Base-by-base conservation (phyloP, 2,113 vertebrate species). In the Muscicapa adusta region DNA sequence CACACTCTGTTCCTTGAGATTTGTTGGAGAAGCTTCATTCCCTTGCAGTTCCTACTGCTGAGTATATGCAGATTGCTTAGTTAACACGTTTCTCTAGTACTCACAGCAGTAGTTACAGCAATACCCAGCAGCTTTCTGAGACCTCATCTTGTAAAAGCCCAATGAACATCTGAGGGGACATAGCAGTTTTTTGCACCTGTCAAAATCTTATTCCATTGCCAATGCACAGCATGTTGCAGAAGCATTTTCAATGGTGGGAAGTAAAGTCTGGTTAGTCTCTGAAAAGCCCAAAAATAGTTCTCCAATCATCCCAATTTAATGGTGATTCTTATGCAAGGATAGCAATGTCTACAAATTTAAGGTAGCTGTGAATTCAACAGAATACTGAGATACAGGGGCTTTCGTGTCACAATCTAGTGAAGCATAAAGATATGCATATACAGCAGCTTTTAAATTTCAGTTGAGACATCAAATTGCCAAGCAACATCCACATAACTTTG, bases 181-280 rank as follows among this genome's bases (percentile, higher is more conserved):
- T 6, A 33, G 94, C 67, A 91, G 70, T 95, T 96, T 75, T 60
- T 97, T 96, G 45, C 11, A 25, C 87, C 87, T 94, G 91, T 93
- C 94, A 96, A 42, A 96, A 91, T 92, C 70, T 91, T 97, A 90
- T 72, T 95, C 88, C 3, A 4, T 94, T 94, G 94, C 97, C 95
- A 90, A 57, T 76, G 82, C 93, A 65, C 53, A 94, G 62, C 33
- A 34, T 92, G 86, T 93, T 2, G 25, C 90, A 83, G 74, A 85
- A 72, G 47, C 61, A 57, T 93, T 95, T 91, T 94, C 80, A 90
- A 28, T 74, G 81, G 79, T 42, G 67, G 50, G 56, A 97, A 86
- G 79, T 96, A 93, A 95, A 97, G 91, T 87, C 83, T 96, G 70
- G 70, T 79, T 98, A 97, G 96, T 97, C 94, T 96, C 92, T 93